Conservation (phyloP, 2,113 vertebrate genomes). For the Lycaon pictus region DNA sequence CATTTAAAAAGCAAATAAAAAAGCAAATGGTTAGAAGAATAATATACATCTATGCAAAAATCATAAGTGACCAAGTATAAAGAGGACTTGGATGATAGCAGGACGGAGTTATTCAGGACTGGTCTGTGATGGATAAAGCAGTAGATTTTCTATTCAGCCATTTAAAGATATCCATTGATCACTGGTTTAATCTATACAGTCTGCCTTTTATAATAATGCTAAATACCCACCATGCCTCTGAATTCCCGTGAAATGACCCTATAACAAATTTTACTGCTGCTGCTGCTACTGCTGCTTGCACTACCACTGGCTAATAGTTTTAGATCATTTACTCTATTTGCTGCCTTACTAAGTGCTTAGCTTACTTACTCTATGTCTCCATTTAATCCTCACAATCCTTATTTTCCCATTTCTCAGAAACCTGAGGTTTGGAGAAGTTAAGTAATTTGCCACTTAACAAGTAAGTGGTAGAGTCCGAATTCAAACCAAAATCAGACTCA, state of each 20-base stretch:
- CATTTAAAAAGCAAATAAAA: slow-evolving; percentile 39
- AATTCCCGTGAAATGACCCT: neutral
- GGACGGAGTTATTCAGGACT: neutral
- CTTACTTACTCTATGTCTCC: neutral
- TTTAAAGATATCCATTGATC: neutral
- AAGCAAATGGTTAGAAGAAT: neutral
- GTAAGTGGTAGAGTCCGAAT: neutral
- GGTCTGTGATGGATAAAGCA: neutral
- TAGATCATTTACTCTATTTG: neutral
- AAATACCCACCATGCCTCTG: neutral
- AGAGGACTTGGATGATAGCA: neutral
- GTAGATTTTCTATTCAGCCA: neutral
- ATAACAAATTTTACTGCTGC: neutral
- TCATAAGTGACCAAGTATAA: neutral
- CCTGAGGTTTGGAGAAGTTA: neutral
- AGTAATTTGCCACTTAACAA: neutral
- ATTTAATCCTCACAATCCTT: neutral
- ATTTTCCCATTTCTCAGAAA: neutral
- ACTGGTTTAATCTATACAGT: neutral
- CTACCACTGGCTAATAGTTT: neutral
- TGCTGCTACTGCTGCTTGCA: neutral
- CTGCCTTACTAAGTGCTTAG: neutral
- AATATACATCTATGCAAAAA: slow-evolving; percentile 36
- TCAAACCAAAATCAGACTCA: neutral
- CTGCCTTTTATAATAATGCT: neutral